Base-by-base conservation (phyloP, 2,888 invertebrate genomes). In the Lepidonotus clava region DNA sequence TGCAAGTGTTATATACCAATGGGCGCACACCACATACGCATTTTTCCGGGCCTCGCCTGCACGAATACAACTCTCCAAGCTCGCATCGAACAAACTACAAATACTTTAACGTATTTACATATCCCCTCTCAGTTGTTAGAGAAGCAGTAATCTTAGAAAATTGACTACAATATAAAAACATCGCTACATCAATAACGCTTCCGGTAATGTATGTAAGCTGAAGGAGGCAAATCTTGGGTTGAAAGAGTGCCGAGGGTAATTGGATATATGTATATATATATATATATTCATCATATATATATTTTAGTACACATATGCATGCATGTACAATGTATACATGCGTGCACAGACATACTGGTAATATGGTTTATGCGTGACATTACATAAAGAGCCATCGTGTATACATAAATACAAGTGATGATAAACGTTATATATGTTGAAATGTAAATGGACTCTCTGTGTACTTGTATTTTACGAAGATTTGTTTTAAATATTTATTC, bases 161-260 rank as follows among this genome's bases (percentile, higher is more conserved):
- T 80, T 21, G 80, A 80, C 80, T 80, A 80, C 80, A 80, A 80
- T 80, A 80, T 80, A 80, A 80, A 80, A 80, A 46, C 80, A 80
- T 80, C 28, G 80, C 80, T 80, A 80, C 80, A 46, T 80, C 51
- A 51, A 80, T 80, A 80, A 80, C 80, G 80, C 80, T 41, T 80
- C 80, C 80, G 80, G 41, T 80, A 80, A 80, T 80, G 80, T 80
- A 80, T 80, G 80, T 80, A 80, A 80, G 80, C 80, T 46, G 80
- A 80, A 80, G 46, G 80, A 80, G 80, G 80, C 80, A 80, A 80
- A 80, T 80, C 80, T 80, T 80, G 80, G 80, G 80, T 80, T 80
- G 80, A 80, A 80, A 32, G 41, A 80, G 80, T 80, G 80, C 80
- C 80, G 80, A 80, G 80, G 80, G 80, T 80, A 80, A 80, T 51